phyloP scores from a whole-genome alignment of 2,888 invertebrate species.

The Hemithea aestivaria region DNA sequence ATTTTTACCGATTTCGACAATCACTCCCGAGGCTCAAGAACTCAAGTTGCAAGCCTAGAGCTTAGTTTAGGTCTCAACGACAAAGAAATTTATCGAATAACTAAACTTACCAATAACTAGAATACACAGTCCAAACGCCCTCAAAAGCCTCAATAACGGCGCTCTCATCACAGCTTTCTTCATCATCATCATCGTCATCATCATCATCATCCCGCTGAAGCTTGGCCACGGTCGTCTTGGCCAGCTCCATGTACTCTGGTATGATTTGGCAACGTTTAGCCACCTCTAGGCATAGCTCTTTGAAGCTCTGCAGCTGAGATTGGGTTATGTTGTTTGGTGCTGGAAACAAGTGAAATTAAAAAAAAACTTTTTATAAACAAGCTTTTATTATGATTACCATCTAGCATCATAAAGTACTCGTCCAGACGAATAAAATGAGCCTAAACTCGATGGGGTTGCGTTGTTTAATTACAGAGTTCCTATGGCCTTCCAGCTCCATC shows the following conservation, averaged over 20 bases:
- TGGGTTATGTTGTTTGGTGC: conserved; percentile 51
- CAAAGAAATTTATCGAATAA: not conserved
- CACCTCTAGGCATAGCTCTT: conserved; percentile 61
- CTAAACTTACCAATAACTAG: conserved; percentile 62
- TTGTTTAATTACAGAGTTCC: no score
- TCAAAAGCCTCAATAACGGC: conserved; percentile 61
- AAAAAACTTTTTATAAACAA: conserved; percentile 5
- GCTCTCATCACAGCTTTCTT: conserved; percentile 32
- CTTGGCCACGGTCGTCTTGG: conserved; percentile 56
- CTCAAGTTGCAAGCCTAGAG: no score
- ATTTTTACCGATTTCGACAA: no score
- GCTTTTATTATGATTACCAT: no score
- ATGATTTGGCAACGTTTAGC: conserved; percentile 66
- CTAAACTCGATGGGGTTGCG: no score
- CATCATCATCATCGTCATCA: conserved; percentile 25
- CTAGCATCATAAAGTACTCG: no score
- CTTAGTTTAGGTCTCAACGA: no score
- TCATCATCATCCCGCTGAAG: conserved; percentile 33
- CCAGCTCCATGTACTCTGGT: conserved; percentile 69
- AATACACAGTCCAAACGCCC: conserved; percentile 61
- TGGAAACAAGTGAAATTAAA: no score
- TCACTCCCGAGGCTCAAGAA: no score
- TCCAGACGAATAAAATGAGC: no score
- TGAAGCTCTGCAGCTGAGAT: conserved; percentile 57
- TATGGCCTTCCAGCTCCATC: no score